Evolutionary conservation across 2,797 vertebrate species (phyloP).

Genomic region (Carduelis carduelis): DNA sequence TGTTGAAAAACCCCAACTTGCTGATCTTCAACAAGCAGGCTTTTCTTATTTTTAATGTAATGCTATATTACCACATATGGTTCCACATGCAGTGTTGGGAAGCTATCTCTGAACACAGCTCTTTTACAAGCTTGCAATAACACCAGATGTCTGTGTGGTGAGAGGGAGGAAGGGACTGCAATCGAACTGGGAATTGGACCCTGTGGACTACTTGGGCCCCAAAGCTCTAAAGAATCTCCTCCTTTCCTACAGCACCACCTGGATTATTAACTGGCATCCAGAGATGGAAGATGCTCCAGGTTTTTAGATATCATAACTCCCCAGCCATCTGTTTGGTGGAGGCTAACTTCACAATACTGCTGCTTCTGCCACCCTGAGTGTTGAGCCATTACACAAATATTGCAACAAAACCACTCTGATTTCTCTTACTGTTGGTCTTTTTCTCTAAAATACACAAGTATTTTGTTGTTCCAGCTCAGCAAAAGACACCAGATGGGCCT

Average conservation of each 20-base stretch:
- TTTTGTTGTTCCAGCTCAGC: neutral
- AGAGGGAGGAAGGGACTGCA: constrained; percentile 27
- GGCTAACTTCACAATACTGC: constrained; percentile 3
- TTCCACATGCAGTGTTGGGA: neutral
- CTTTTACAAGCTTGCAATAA: constrained; percentile 65
- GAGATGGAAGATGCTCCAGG: constrained; percentile 10
- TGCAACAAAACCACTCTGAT: constrained; percentile 11
- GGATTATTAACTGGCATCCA: constrained; percentile 42
- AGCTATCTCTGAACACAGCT: constrained; percentile 31
- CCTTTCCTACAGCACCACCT: constrained; percentile 31
- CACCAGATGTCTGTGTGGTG: constrained; percentile 53
- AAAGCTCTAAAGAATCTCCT: constrained; percentile 26
- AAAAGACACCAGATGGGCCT: neutral
- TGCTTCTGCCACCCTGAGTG: constrained; percentile 7
- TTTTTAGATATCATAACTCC: constrained; percentile 51
- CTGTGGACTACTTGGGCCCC: constrained; percentile 52
- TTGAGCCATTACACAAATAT: constrained; percentile 55
- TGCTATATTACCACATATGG: constrained; percentile 54
- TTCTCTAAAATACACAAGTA: constrained; percentile 6
- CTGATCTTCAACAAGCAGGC: constrained; percentile 10
- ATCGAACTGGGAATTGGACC: constrained; percentile 50
- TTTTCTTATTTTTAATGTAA: constrained; percentile 34
- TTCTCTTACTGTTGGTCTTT: constrained; percentile 22
- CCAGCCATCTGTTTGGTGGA: constrained; percentile 54
- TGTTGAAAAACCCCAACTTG: neutral